These are phyloP conservation scores for Tretioscincus oriximinensis DNA, from an alignment of 2,113 vertebrate genomes.

Conservation along the genomic window DNA sequence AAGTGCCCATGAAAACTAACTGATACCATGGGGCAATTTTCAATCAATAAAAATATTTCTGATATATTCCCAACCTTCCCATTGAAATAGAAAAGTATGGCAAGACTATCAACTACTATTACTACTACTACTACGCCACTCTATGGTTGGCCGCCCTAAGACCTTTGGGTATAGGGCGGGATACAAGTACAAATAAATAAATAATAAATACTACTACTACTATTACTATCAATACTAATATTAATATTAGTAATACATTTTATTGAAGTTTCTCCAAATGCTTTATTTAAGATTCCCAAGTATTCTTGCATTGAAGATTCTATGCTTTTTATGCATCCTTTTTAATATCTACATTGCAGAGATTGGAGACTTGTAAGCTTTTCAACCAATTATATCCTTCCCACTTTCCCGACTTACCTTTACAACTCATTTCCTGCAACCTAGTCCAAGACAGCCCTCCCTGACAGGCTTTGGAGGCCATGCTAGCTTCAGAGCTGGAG, in stretches of 20 bases:
- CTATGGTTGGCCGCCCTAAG: too few species aligned
- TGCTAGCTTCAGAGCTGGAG: too few species aligned
- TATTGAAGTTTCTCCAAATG: not conserved
- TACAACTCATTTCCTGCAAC: too few species aligned
- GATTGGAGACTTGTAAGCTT: not conserved
- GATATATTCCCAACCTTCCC: conserved; percentile 7
- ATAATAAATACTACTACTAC: too few species aligned
- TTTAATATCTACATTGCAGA: conserved; percentile 4
- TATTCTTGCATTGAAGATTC: conserved; percentile 1
- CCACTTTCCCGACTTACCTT: too few species aligned
- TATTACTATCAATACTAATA: too few species aligned
- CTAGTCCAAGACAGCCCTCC: too few species aligned
- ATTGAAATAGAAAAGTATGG: not conserved
- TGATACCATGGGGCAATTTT: not conserved
- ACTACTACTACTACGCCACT: not conserved
- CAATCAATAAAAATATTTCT: not conserved
- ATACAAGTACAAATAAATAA: too few species aligned
- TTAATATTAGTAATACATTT: not conserved
- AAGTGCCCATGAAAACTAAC: not conserved
- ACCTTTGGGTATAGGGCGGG: too few species aligned
- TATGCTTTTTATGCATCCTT: not conserved
- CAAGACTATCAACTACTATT: not conserved
- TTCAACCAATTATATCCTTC: not conserved
- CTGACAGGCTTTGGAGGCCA: too few species aligned
- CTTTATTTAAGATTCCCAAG: not conserved